Evolutionary conservation across 1,140 invertebrate genomes (phyloP), one percentile per base, ranked within the genome.

Genomic region (Odontomachus brunneus): DNA sequence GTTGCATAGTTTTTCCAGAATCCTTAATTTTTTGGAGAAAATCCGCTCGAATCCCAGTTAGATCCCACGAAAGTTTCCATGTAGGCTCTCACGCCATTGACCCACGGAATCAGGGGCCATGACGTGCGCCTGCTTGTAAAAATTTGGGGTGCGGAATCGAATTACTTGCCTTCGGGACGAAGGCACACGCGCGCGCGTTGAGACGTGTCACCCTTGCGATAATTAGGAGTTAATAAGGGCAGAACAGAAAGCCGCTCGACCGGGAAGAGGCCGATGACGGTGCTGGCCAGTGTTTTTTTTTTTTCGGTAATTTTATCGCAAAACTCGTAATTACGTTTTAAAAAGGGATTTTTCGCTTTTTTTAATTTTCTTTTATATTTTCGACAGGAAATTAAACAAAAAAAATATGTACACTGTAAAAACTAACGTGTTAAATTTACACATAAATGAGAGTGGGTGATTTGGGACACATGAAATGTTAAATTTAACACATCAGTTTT

Each of bases 61-160:
- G 9, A 44, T 11, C 38, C 9, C 38, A 11, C 38, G 38, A 44
- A 44, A 11, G 3, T 44, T 7, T 44, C 38, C 9, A 44, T 44
- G 38, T 44, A 11, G 9, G 9, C 9, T 3, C 9, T 4, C 22
- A 51, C 24, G 65, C 55, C 26, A n/a, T 29, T 51, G 59, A 66
- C 24, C 73, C 71, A 51, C 51, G 22, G 1, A 55, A 9, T 78
- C 63, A 69, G 33, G 33, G 49, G 65, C 51, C 65, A 11, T 4
- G 29, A 78, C 66, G 33, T 69, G 75, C 63, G 44, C 51, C 71
- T 59, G 75, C 75, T 71, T 80, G 75, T 80, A 71, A 80, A 71
- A 80, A 80, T 80, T 80, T 80, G 57, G 75, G 75, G 53, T 59
- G 19, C 65, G 33, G 33, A 80, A 80, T 80, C 51, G 33, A 80